phyloP scores from a whole-genome alignment of 1,140 invertebrate species.

The Caenorhabditis brenneri region DNA sequence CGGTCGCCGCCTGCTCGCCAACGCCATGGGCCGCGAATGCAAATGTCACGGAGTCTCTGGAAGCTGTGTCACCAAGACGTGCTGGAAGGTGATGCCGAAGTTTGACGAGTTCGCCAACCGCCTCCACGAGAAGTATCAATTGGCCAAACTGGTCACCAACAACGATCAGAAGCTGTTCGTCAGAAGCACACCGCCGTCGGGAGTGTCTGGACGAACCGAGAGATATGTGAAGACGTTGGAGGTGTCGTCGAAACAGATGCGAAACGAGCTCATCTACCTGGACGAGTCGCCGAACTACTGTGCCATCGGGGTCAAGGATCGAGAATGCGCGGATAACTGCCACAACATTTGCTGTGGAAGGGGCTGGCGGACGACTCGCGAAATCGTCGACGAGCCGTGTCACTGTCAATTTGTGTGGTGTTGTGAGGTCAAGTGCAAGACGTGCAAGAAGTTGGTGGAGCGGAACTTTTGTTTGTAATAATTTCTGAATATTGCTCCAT shows the following conservation, averaged over 20 bases:
- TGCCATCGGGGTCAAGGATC: conserved; percentile 65
- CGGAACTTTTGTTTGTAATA: conserved; percentile 49
- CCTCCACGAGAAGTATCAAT: conserved; percentile 75
- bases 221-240: conserved; percentile 39
- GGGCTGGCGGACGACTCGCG: conserved; percentile 32
- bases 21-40: conserved; percentile 73
- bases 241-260: conserved; percentile 38
- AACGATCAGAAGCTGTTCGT: conserved; percentile 53
- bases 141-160: conserved; percentile 75
- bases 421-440: conserved; percentile 78
- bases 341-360: conserved; percentile 69
- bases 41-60: conserved; percentile 78
- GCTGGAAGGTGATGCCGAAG: conserved; percentile 75
- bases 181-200: conserved; percentile 16
- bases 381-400: conserved; percentile 73
- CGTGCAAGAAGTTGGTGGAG: conserved; percentile 71
- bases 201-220: conserved; percentile 17
- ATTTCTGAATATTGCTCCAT: neutral
- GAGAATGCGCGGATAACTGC: conserved; percentile 76
- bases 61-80: conserved; percentile 78
- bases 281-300: conserved; percentile 78
- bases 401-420: conserved; percentile 79
- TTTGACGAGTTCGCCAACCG: conserved; percentile 71
- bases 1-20: conserved; percentile 62
- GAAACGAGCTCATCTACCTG: conserved; percentile 75